Conservation (phyloP, 2,888 invertebrate genomes). For the Polymixis flavicincta region DNA sequence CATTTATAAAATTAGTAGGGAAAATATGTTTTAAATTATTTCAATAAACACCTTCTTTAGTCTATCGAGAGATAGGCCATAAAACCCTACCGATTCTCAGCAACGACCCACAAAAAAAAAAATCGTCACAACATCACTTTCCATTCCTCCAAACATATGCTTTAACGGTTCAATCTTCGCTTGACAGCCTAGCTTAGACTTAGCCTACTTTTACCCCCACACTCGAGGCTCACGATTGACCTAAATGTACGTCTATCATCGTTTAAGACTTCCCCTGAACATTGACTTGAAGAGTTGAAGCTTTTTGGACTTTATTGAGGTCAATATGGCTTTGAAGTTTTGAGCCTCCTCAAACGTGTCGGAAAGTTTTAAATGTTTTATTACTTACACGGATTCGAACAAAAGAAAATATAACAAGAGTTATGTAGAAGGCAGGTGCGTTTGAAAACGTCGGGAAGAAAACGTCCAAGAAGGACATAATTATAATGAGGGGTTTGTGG, state of each 20-base stretch:
- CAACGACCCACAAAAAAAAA: not conserved
- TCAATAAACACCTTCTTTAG: no score
- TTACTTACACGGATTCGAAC: not conserved
- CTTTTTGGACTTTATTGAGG: slow-evolving; percentile 37
- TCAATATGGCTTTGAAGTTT: slow-evolving; percentile 37
- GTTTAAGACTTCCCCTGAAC: slow-evolving; percentile 20
- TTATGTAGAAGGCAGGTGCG: no score
- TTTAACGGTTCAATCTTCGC: not conserved
- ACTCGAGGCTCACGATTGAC: slow-evolving; percentile 46
- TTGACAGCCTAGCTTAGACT: slow-evolving; percentile 10
- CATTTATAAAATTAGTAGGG: no score
- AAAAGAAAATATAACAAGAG: not conserved
- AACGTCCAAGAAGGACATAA: not conserved
- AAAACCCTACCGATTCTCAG: no score
- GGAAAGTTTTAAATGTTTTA: not conserved
- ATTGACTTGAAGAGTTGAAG: slow-evolving; percentile 9
- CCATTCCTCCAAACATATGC: not conserved
- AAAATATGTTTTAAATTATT: no score
- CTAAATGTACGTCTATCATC: slow-evolving; percentile 48
- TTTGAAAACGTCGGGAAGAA: no score
- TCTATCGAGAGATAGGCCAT: no score
- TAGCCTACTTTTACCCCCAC: slow-evolving; percentile 32
- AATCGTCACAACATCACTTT: not conserved
- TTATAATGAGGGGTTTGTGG: not conserved
- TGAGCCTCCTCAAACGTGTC: not conserved